Base-by-base conservation (phyloP, 1,140 invertebrate genomes). In the Zaprionus taronus region DNA sequence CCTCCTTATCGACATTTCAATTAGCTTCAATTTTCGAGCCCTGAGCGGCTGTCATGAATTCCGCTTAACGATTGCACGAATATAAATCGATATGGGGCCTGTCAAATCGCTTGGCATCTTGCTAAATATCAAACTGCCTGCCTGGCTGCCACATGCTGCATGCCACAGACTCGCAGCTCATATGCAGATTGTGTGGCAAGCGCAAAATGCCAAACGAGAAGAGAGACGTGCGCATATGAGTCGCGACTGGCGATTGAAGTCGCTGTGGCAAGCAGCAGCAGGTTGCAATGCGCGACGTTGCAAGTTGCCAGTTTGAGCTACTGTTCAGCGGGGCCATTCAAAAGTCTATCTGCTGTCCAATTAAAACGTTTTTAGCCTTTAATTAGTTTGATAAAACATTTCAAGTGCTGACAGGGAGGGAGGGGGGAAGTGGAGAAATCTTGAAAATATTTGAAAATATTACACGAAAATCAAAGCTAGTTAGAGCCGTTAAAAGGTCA, bases 81-180 rank as follows among this genome's bases (percentile, higher is more conserved):
- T 73, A 85, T 75, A 66, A 75, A 71, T 77, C 79, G 81, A 83
- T 83, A 83, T 84, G 47, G 41, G 73, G 70, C 51, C 84, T 87
- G 84, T 87, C 84, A 87, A 89, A 89, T 84, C 81, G 78, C 77
- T 89, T 89, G 84, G 84, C 84, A 87, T 80, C 87, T 89, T 81
- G 66, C 51, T 74, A 83, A 85, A 83, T 79, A 84, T 81, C 78
- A 85, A 81, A 44, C 41, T 44, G 38, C 4, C 14, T 38, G 36
- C 11, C 34, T n/a, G n/a, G 1, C 36, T 38, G 36, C 36, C 14
- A 15, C 36, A 12, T 38, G 36, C 69, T 82, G 81, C 73, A 76
- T 84, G 81, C 80, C 76, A 60, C 55, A 71, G 53, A 55, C 67
- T 75, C 56, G 73, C 73, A 69, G 55, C 49, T 69, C 64, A 81